phyloP scores from a whole-genome alignment of 2,113 vertebrate genomes.

The Piprites chloris region DNA sequence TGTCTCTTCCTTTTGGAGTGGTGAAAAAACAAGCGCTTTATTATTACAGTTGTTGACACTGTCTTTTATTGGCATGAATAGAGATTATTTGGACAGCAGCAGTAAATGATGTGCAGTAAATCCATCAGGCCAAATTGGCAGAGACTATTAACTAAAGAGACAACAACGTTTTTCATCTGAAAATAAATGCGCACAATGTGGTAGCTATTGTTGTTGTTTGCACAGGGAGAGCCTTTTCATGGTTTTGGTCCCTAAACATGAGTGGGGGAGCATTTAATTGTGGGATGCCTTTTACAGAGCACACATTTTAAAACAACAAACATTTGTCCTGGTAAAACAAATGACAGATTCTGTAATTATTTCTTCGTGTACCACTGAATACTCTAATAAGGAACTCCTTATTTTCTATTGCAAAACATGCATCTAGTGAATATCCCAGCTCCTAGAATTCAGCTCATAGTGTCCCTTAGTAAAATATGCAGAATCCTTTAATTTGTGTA shows the following conservation, averaged over 20 bases:
- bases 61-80: slow-evolving; percentile 31
- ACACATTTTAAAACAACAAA: slow-evolving; percentile 16
- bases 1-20: slow-evolving; percentile 41
- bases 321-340: slow-evolving; percentile 18
- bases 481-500: not conserved
- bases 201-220: slow-evolving; percentile 34
- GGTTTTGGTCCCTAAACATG: not conserved
- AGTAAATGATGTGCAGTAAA: slow-evolving; percentile 42
- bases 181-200: slow-evolving; percentile 1
- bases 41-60: slow-evolving; percentile 51
- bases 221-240: not conserved
- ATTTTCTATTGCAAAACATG: not conserved
- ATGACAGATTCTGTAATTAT: not conserved
- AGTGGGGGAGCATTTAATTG: slow-evolving; percentile 15
- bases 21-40: slow-evolving; percentile 21
- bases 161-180: slow-evolving; percentile 42
- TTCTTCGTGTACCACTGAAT: not conserved
- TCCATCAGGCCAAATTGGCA: slow-evolving; percentile 53
- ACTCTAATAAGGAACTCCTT: not conserved
- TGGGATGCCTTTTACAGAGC: not conserved
- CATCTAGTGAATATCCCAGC: not conserved
- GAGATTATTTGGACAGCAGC: slow-evolving; percentile 49
- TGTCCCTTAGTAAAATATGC: not conserved
- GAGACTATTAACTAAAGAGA: slow-evolving; percentile 13
- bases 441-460: not conserved